Evolutionary conservation across 2,888 invertebrate species (phyloP).

Genomic region (Orthosia gracilis): DNA sequence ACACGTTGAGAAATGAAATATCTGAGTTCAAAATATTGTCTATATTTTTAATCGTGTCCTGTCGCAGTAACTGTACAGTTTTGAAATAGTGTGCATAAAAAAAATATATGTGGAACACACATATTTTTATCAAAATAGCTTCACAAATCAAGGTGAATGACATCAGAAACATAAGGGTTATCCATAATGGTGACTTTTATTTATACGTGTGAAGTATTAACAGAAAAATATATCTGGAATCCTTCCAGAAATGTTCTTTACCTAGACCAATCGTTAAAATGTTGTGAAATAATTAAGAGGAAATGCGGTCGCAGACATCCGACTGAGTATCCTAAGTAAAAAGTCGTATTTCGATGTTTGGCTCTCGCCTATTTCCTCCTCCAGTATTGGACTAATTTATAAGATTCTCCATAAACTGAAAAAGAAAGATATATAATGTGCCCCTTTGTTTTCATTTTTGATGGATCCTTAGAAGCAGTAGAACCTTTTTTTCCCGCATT

Average conservation of each 20-base stretch:
- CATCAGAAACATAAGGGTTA: constrained; percentile 45
- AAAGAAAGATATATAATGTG: too few relatives aligned
- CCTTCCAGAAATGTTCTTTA: constrained; percentile 32
- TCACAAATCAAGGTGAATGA: constrained; percentile 59
- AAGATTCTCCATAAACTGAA: too few relatives aligned
- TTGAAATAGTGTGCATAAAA: constrained; percentile 30
- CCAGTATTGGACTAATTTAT: too few relatives aligned
- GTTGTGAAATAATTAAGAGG: constrained; percentile 10
- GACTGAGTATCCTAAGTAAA: too few relatives aligned
- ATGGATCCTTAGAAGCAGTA: too few relatives aligned
- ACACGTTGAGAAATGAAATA: constrained; percentile 33
- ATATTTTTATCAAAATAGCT: constrained; percentile 29
- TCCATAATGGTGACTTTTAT: constrained; percentile 21
- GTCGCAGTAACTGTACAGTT: constrained; percentile 23
- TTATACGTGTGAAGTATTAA: constrained; percentile 30
- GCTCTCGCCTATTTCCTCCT: too few relatives aligned
- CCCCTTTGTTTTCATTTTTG: too few relatives aligned
- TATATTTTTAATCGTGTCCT: constrained; percentile 23
- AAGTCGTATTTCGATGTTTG: too few relatives aligned
- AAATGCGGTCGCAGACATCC: too few relatives aligned
- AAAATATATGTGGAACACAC: constrained; percentile 17
- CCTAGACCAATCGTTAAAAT: constrained; percentile 8
- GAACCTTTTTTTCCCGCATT: too few relatives aligned
- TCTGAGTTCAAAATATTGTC: constrained; percentile 24
- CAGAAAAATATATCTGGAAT: constrained; percentile 20